These are phyloP conservation scores for Lasaia peninsularis DNA, from an alignment of 1,140 invertebrate species.

Conservation along the genomic window DNA sequence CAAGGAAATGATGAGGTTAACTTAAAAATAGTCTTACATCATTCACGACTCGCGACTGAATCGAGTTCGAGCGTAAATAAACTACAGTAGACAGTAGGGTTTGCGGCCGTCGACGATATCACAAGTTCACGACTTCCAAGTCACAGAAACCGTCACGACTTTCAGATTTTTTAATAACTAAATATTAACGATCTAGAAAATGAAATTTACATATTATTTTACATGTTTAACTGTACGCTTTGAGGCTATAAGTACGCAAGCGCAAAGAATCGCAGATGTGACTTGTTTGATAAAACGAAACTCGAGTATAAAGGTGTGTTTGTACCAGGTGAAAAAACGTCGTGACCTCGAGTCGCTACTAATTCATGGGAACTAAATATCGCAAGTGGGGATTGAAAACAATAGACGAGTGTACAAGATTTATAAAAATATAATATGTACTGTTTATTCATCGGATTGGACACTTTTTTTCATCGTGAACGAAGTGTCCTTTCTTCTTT, in stretches of 20 bases:
- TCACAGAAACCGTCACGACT: neutral
- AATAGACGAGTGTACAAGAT: slow-evolving; percentile 29
- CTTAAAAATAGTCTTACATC: slow-evolving; percentile 50
- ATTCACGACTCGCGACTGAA: slow-evolving; percentile 27
- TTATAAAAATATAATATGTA: too few species aligned
- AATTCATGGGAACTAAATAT: slow-evolving; percentile 63
- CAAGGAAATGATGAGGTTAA: slow-evolving; percentile 50
- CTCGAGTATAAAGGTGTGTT: slow-evolving; percentile 24
- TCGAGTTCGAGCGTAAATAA: slow-evolving; percentile 51
- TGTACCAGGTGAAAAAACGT: slow-evolving; percentile 57
- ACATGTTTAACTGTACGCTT: neutral
- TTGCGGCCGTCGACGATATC: slow-evolving; percentile 15
- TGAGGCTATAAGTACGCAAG: neutral
- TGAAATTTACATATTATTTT: neutral
- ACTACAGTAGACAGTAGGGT: slow-evolving; percentile 27
- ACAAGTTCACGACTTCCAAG: slow-evolving; percentile 15
- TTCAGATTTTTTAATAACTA: neutral
- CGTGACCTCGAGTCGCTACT: slow-evolving; percentile 54
- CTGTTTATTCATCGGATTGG: too few species aligned
- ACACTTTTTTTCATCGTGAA: too few species aligned
- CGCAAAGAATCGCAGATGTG: slow-evolving; percentile 2
- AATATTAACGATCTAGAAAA: neutral
- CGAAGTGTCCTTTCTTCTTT: too few species aligned
- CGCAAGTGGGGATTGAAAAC: slow-evolving; percentile 41
- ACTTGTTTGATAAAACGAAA: slow-evolving; percentile 5